Evolutionary conservation across 2,113 vertebrate species (phyloP).

Genomic region (Hyla sarda): DNA sequence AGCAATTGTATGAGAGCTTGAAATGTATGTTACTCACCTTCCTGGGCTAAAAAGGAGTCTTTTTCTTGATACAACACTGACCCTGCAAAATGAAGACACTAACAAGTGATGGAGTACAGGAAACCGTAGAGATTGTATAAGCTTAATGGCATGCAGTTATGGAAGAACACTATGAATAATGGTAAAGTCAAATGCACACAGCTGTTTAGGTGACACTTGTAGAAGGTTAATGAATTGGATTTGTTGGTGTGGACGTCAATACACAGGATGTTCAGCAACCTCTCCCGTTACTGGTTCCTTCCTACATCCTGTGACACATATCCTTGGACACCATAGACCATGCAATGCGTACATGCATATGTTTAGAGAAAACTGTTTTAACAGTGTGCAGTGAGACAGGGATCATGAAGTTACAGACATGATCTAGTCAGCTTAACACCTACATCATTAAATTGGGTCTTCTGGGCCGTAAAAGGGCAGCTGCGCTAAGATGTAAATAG

Average conservation of each 20-base stretch:
- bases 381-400: neutral
- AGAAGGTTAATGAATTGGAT: constrained; percentile 38
- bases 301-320: constrained; percentile 51
- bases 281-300: neutral
- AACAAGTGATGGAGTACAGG: neutral
- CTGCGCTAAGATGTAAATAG: too few species aligned
- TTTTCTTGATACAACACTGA: constrained; percentile 53
- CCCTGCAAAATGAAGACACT: constrained; percentile 25
- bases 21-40: constrained; percentile 56
- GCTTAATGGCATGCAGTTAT: neutral
- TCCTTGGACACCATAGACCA: neutral
- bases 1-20: neutral
- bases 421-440: neutral
- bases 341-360: neutral
- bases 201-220: constrained; percentile 1
- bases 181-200: neutral
- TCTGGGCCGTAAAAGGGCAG: too few species aligned
- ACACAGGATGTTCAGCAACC: constrained; percentile 29
- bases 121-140: neutral
- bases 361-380: neutral
- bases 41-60: constrained; percentile 35
- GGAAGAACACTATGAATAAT: neutral
- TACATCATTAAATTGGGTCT: neutral
- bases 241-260: neutral
- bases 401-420: neutral